Evolutionary conservation across 2,113 vertebrate species (phyloP).

Genomic region (Myrmecophaga tridactyla): DNA sequence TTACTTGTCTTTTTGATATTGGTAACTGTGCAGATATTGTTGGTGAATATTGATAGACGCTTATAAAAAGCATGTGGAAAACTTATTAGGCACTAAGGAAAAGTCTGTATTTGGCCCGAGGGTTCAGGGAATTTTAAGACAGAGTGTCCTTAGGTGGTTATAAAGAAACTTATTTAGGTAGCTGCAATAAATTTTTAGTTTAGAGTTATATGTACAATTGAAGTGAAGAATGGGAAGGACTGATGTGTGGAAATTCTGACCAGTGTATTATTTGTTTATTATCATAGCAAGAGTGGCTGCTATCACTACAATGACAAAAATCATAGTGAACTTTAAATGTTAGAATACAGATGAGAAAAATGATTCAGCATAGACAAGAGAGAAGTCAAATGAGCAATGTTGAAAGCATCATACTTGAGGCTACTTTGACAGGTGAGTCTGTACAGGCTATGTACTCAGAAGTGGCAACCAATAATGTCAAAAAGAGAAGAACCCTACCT

Average conservation of each 20-base stretch:
- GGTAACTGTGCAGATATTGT: constrained; percentile 1
- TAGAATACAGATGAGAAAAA: neutral
- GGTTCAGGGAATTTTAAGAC: neutral
- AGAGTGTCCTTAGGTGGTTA: neutral
- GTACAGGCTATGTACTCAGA: neutral
- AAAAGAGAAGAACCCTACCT: neutral
- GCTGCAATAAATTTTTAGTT: neutral
- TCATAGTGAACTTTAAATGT: constrained; percentile 12
- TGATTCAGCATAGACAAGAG: neutral
- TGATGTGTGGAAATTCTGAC: neutral
- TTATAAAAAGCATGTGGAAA: neutral
- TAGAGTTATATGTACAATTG: neutral
- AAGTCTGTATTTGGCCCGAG: neutral
- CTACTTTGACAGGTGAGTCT: neutral
- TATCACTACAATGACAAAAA: neutral
- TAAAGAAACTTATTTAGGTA: neutral
- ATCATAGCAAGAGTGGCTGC: neutral
- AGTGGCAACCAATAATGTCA: neutral
- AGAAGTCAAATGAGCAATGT: neutral
- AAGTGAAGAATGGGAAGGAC: constrained; percentile 4
- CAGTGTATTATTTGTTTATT: neutral
- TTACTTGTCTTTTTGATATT: constrained; percentile 15
- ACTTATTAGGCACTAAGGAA: neutral
- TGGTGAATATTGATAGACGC: neutral
- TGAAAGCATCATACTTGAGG: neutral